Evolutionary conservation across 2,797 vertebrate genomes (phyloP).

Genomic region (Microhierax caerulescens): DNA sequence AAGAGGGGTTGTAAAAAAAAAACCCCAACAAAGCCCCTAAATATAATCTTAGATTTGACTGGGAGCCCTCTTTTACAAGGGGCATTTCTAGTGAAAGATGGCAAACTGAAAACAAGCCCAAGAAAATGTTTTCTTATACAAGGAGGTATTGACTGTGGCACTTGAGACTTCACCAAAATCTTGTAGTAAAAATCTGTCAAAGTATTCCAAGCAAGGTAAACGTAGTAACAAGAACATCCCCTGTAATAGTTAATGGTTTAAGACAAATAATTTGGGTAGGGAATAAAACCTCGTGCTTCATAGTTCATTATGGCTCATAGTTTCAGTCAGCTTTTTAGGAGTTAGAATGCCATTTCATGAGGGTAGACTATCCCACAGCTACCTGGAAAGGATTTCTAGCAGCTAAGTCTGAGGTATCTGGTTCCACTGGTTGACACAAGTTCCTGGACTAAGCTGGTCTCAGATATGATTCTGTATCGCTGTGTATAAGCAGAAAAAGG

Average conservation of each 20-base stretch:
- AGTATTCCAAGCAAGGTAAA: background rate
- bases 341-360: background rate
- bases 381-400: background rate
- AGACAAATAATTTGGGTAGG: background rate
- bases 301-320: background rate
- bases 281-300: background rate
- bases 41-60: background rate
- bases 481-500: background rate
- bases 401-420: background rate
- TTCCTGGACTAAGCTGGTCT: background rate
- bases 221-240: background rate
- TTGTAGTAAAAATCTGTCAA: background rate
- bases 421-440: background rate
- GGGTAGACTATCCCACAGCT: background rate
- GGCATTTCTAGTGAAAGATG: background rate
- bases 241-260: background rate
- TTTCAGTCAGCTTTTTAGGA: background rate
- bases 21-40: accelerated
- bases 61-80: background rate
- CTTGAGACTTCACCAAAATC: background rate
- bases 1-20: background rate
- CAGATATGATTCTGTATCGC: background rate
- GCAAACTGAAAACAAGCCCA: background rate
- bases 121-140: background rate
- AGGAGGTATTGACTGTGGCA: background rate